These are phyloP conservation scores for Tolypeutes matacus DNA, from an alignment of 2,797 vertebrate species.

Conservation along the genomic window DNA sequence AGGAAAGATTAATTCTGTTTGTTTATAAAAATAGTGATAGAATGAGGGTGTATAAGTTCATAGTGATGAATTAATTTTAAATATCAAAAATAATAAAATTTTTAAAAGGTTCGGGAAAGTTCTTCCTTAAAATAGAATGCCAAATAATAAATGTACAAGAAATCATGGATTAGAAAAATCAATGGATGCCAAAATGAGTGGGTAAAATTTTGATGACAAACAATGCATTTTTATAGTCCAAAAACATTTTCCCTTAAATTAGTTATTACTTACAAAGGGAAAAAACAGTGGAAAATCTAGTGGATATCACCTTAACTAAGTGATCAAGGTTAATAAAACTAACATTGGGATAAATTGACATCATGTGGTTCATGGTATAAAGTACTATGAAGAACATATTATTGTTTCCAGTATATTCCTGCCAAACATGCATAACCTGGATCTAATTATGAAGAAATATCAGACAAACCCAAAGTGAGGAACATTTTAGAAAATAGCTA, in stretches of 20 bases:
- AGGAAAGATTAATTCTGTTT: background rate
- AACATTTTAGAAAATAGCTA: background rate
- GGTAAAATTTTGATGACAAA: background rate
- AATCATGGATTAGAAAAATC: background rate
- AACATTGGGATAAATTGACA: background rate
- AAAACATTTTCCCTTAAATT: background rate
- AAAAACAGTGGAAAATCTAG: background rate
- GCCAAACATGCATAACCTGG: background rate
- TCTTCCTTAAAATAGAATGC: background rate
- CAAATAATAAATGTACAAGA: background rate
- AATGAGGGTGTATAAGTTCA: background rate
- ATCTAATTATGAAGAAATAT: background rate
- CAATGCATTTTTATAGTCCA: background rate
- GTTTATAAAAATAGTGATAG: background rate
- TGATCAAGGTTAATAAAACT: background rate
- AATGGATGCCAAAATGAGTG: background rate
- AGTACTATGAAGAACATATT: background rate
- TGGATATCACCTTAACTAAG: background rate
- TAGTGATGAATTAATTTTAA: background rate
- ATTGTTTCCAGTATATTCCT: background rate
- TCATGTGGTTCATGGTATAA: background rate
- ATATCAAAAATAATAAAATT: too few species aligned
- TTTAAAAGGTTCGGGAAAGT: background rate
- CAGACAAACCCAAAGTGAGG: background rate
- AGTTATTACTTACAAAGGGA: background rate